A percentile compares a stretch with the other conserved stretches of the same genome.
phyloP scores from a whole-genome alignment of 1,140 invertebrate species.

The Drusus annulatus region DNA sequence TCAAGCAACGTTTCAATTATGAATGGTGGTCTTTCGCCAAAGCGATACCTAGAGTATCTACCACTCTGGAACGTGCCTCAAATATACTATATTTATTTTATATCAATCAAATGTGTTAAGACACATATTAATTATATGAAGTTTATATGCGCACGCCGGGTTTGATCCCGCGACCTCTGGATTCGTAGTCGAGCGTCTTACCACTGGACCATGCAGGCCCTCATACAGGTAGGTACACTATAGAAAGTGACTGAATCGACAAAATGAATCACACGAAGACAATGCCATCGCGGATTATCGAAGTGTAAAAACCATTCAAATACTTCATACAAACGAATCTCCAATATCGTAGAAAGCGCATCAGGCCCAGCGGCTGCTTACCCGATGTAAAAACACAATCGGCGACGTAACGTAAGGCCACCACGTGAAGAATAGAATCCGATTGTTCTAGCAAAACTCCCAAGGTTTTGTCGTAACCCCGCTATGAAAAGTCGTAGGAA shows the following conservation, averaged over 20 bases:
- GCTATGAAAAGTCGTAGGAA: background rate
- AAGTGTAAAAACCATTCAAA: constrained; percentile 33
- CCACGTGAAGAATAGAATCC: constrained; percentile 11
- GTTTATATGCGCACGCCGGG: too few species aligned
- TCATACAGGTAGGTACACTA: background rate
- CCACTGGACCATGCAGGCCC: too few species aligned
- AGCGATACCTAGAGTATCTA: too few species aligned
- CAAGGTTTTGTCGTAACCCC: constrained; percentile 47
- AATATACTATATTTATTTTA: too few species aligned
- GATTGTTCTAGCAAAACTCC: constrained; percentile 49
- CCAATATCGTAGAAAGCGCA: constrained; percentile 32
- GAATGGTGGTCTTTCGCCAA: too few species aligned
- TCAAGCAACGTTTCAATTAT: too few species aligned
- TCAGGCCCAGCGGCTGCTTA: constrained; percentile 21
- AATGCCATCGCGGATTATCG: constrained; percentile 32
- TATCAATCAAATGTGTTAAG: too few species aligned
- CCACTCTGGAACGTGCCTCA: too few species aligned
- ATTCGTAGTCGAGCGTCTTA: too few species aligned
- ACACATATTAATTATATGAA: too few species aligned
- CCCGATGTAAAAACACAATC: constrained; percentile 31
- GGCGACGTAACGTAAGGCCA: constrained; percentile 15
- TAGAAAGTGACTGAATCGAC: constrained; percentile 29
- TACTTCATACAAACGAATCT: constrained; percentile 21
- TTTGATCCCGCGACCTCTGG: too few species aligned
- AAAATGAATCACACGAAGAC: constrained; percentile 32